Evolutionary conservation across 2,113 vertebrate genomes (phyloP).

Genomic region (Thomomys bottae): DNA sequence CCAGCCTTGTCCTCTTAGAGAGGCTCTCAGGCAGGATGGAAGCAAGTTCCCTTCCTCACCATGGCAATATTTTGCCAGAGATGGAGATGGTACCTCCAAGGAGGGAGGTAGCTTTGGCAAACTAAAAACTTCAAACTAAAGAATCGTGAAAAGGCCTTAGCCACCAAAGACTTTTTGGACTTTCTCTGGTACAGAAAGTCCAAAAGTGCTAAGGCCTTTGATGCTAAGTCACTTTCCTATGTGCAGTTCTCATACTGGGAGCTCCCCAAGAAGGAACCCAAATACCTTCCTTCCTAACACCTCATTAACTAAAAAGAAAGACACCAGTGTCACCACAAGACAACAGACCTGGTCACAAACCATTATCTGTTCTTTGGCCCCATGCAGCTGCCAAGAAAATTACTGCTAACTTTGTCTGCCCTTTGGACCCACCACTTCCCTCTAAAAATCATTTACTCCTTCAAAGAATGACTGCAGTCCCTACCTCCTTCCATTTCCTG

Average conservation of each 20-base stretch:
- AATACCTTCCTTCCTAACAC: background rate
- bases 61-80: slow-evolving; percentile 49
- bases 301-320: background rate
- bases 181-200: background rate
- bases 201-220: too few relatives aligned
- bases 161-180: background rate
- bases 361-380: background rate
- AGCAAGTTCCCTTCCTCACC: slow-evolving; percentile 75
- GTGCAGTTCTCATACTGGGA: background rate
- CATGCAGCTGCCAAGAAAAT: background rate
- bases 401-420: background rate
- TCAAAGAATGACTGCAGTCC: background rate
- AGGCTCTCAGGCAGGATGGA: slow-evolving; percentile 69
- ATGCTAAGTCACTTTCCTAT: too few relatives aligned
- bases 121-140: background rate
- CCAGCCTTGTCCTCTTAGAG: slow-evolving; percentile 60
- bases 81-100: background rate
- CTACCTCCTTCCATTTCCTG: background rate
- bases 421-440: background rate
- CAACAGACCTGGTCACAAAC: background rate
- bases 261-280: background rate
- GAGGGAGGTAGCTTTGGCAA: background rate
- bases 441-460: background rate
- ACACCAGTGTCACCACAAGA: background rate
- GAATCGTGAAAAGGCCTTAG: background rate